phyloP scores from a whole-genome alignment of 2,797 vertebrate genomes.

The Lophius americanus region DNA sequence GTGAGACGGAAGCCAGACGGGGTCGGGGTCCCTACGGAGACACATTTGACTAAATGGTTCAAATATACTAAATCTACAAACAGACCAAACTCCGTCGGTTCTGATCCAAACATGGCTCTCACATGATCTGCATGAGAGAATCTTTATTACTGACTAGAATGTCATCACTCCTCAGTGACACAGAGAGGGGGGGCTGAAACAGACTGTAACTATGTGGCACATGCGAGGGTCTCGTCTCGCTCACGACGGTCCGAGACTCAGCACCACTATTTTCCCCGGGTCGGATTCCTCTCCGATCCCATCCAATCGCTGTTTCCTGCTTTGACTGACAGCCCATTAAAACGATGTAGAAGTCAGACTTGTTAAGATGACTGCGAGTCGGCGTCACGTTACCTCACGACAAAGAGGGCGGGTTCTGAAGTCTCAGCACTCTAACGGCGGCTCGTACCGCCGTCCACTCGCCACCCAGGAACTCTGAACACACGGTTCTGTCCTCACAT shows the following conservation, averaged over 20 bases:
- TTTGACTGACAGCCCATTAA: slow-evolving; percentile 77
- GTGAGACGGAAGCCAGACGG: slow-evolving; percentile 18
- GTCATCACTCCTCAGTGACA: neutral
- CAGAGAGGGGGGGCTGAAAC: slow-evolving; percentile 6
- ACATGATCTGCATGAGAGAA: neutral
- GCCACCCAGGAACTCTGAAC: slow-evolving; percentile 7
- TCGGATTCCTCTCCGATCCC: slow-evolving; percentile 38
- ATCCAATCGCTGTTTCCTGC: slow-evolving; percentile 38
- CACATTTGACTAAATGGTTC: slow-evolving; percentile 13
- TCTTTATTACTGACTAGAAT: neutral
- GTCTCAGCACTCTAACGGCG: slow-evolving; percentile 52
- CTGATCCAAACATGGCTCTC: neutral
- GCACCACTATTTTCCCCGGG: slow-evolving; percentile 36
- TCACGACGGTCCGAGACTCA: slow-evolving; percentile 28
- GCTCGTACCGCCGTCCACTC: slow-evolving; percentile 16
- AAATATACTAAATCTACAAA: slow-evolving; percentile 13
- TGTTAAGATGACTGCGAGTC: slow-evolving; percentile 73
- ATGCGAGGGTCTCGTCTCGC: slow-evolving; percentile 5
- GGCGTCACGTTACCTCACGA: slow-evolving; percentile 62
- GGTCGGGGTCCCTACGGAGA: slow-evolving; percentile 33
- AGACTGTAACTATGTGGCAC: slow-evolving; percentile 32
- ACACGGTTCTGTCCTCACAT: neutral
- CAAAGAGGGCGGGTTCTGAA: slow-evolving; percentile 60
- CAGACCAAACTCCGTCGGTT: neutral
- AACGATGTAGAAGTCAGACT: slow-evolving; percentile 71